A percentile compares a stretch with the other conserved stretches of the same genome.
Conservation (phyloP, 2,888 invertebrate genomes). For the Galeopsomyia nigrocyanea region DNA sequence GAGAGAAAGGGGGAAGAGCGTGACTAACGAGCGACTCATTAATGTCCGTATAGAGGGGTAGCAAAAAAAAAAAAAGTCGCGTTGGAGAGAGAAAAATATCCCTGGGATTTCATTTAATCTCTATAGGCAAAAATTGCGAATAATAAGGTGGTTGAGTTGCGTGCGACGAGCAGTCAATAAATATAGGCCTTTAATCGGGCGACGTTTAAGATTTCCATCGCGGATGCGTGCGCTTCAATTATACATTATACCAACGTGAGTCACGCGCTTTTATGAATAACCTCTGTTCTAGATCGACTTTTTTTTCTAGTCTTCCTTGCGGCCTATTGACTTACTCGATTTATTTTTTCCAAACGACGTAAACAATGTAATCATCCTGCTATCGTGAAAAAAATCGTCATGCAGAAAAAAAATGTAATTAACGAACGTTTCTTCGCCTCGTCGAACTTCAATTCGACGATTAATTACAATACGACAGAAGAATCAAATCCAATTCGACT, state of each 20-base stretch:
- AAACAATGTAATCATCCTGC: no score
- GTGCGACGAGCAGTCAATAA: slow-evolving; percentile 25
- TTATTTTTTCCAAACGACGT: no score
- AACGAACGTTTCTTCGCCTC: no score
- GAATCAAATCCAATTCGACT: no score
- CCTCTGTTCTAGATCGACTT: no score
- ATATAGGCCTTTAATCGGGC: slow-evolving; percentile 36
- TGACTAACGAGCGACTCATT: slow-evolving; percentile 38
- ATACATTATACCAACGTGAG: slow-evolving; percentile 1
- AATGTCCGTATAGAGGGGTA: slow-evolving; percentile 18
- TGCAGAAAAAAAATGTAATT: no score
- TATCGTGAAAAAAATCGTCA: no score
- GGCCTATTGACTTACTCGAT: no score
- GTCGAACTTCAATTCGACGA: no score
- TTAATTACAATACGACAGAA: no score
- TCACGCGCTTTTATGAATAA: slow-evolving; percentile 5
- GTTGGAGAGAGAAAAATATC: slow-evolving; percentile 10
- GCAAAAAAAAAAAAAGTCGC: background rate
- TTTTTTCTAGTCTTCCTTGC: no score
- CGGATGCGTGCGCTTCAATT: background rate
- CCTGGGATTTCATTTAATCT: slow-evolving; percentile 47
- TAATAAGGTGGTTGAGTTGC: slow-evolving; percentile 44
- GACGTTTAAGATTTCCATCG: slow-evolving; percentile 48
- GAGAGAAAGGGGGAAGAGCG: background rate
- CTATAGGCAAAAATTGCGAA: slow-evolving; percentile 43